These are phyloP conservation scores for Aythya baeri DNA, from an alignment of 2,113 vertebrate species.

Conservation along the genomic window DNA sequence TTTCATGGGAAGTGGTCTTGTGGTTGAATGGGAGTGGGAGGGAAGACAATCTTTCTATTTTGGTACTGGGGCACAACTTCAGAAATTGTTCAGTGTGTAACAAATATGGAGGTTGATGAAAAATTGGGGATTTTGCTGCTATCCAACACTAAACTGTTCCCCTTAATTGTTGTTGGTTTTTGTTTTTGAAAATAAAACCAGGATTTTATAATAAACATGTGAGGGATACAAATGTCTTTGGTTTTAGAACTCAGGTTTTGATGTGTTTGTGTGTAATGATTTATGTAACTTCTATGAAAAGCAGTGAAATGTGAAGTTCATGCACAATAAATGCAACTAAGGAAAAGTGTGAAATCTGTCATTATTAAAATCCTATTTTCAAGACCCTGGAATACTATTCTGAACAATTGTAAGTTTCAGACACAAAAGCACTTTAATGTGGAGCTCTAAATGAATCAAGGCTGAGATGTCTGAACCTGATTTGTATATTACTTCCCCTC, in stretches of 20 bases:
- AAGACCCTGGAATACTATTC: not conserved
- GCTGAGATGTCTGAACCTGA: not conserved
- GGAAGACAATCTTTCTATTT: not conserved
- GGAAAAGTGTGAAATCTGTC: not conserved
- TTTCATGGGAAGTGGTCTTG: not conserved
- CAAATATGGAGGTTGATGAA: not conserved
- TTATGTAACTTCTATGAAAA: constrained; percentile 41
- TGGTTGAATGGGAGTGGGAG: not conserved
- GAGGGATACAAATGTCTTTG: not conserved
- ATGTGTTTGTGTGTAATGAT: constrained; percentile 1
- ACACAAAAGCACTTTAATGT: not conserved
- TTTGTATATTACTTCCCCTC: not conserved
- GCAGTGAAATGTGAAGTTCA: constrained; percentile 19
- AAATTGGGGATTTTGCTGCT: not conserved
- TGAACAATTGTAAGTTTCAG: not conserved
- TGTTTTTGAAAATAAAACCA: constrained; percentile 19
- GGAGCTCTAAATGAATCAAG: not conserved
- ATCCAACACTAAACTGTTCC: not conserved
- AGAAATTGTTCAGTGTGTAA: not conserved
- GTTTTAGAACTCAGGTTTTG: constrained; percentile 61
- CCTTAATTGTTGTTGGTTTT: not conserved
- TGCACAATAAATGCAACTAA: constrained; percentile 62
- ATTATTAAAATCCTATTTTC: not conserved
- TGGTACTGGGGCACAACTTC: not conserved
- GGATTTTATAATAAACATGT: constrained; percentile 23